Evolutionary conservation across 2,797 vertebrate species (phyloP).

Genomic region (Corythornis leucogaster): DNA sequence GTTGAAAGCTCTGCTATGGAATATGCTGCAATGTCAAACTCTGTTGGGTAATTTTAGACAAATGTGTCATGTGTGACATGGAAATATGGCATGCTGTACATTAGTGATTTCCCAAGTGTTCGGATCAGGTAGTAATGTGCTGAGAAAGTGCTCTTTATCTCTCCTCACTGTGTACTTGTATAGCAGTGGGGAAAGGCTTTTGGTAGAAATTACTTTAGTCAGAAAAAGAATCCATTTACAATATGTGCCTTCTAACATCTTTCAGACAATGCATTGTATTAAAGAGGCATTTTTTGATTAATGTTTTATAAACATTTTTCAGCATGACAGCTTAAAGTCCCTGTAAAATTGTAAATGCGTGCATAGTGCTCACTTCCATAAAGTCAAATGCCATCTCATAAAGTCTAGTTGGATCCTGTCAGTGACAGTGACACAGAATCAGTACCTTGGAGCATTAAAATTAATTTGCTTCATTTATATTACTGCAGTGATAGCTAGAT

Average conservation of each 20-base stretch:
- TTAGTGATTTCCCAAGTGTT: conserved; percentile 91
- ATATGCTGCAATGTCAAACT: conserved; percentile 88
- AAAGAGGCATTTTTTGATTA: conserved; percentile 99
- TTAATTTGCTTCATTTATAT: conserved; percentile 90
- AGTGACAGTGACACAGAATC: conserved; percentile 87
- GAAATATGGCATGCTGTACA: conserved; percentile 89
- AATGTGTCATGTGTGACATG: conserved; percentile 90
- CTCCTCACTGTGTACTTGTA: conserved; percentile 85
- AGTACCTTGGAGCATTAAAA: conserved; percentile 94
- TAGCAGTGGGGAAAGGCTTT: conserved; percentile 84
- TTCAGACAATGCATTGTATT: conserved; percentile 98
- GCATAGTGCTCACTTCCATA: conserved; percentile 88
- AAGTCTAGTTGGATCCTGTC: conserved; percentile 84
- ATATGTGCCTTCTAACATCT: conserved; percentile 94
- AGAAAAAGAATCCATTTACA: conserved; percentile 98
- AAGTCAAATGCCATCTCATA: conserved; percentile 89
- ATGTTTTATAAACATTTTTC: conserved; percentile 98
- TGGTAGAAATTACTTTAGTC: conserved; percentile 93
- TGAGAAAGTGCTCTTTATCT: conserved; percentile 91
- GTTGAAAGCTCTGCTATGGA: conserved; percentile 85
- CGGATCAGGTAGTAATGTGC: conserved; percentile 90
- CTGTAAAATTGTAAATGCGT: conserved; percentile 85
- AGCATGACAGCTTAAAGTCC: conserved; percentile 90
- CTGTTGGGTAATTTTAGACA: conserved; percentile 91
- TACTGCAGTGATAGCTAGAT: conserved; percentile 83